phyloP scores from a whole-genome alignment of 2,797 vertebrate genomes.

The Apogon talboti region DNA sequence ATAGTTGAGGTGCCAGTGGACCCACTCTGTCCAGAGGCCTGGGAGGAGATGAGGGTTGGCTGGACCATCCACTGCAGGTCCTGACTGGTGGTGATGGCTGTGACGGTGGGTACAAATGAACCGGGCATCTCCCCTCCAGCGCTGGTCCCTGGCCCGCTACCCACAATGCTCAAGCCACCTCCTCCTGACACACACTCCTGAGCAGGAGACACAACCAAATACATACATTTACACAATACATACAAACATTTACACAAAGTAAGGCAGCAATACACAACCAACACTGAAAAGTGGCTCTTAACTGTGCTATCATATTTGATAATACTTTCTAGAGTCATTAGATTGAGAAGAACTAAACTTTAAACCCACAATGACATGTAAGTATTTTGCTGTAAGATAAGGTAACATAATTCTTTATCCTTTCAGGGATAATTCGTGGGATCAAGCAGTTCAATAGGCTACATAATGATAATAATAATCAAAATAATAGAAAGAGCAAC shows the following conservation, averaged over 20 bases:
- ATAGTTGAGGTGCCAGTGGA: conserved; percentile 81
- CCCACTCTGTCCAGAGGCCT: conserved; percentile 90
- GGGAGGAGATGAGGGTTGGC: conserved; percentile 95
- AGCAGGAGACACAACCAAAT: conserved; percentile 51
- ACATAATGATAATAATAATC: too few relatives aligned
- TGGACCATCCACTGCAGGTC: conserved; percentile 99
- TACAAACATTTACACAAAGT: conserved; percentile 4
- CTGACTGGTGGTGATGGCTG: conserved; percentile 97
- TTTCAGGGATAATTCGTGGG: too few relatives aligned
- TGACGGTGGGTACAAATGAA: conserved; percentile 97
- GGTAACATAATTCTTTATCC: too few relatives aligned
- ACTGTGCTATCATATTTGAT: not conserved
- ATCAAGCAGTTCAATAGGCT: too few relatives aligned
- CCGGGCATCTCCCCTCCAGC: conserved; percentile 91
- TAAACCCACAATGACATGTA: too few relatives aligned
- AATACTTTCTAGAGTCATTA: not conserved
- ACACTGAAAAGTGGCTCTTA: not conserved
- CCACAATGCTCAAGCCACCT: conserved; percentile 84
- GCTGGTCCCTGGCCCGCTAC: conserved; percentile 73
- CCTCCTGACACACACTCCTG: conserved; percentile 91
- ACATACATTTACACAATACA: too few relatives aligned
- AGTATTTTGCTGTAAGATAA: too few relatives aligned
- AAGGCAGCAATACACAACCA: not conserved
- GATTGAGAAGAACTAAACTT: too few relatives aligned
- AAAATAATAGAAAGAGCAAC: too few relatives aligned